Conservation (phyloP, 2,888 invertebrate species). For the Cheilosia grossa region DNA sequence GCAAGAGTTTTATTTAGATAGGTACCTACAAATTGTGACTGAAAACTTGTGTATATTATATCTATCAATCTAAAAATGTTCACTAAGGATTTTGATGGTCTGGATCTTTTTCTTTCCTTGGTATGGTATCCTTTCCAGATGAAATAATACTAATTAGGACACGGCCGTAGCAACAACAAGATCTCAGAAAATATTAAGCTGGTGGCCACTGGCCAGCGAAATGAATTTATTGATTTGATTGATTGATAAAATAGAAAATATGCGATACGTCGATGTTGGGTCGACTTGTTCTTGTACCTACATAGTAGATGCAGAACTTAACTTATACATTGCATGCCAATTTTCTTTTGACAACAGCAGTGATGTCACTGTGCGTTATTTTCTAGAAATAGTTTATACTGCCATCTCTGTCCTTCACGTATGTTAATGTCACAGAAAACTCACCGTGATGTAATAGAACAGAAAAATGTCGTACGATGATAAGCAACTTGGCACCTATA, state of each 20-base stretch:
- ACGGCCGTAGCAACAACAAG: constrained; percentile 32
- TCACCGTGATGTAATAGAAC: too few species aligned
- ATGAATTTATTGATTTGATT: constrained; percentile 69
- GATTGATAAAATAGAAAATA: constrained; percentile 58
- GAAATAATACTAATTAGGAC: constrained; percentile 29
- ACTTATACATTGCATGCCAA: too few species aligned
- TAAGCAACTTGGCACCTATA: too few species aligned
- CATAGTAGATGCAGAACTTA: too few species aligned
- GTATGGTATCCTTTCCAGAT: constrained; percentile 2
- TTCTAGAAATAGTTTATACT: too few species aligned
- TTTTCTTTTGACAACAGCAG: background rate
- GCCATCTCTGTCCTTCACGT: too few species aligned
- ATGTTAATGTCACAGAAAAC: too few species aligned
- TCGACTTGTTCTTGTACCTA: constrained; percentile 22
- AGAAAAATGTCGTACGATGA: too few species aligned
- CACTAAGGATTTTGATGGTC: constrained; percentile 23
- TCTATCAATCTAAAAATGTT: constrained; percentile 51
- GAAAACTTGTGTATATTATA: constrained; percentile 57
- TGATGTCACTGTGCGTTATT: background rate
- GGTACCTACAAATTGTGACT: constrained; percentile 54
- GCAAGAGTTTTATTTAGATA: constrained; percentile 61
- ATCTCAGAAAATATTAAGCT: constrained; percentile 40
- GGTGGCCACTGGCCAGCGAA: constrained; percentile 41
- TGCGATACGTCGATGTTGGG: constrained; percentile 34
- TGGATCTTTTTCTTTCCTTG: background rate